Evolutionary conservation across 2,797 vertebrate genomes (phyloP), one percentile per base, ranked within the genome.

Genomic region (Passerculus sandwichensis): DNA sequence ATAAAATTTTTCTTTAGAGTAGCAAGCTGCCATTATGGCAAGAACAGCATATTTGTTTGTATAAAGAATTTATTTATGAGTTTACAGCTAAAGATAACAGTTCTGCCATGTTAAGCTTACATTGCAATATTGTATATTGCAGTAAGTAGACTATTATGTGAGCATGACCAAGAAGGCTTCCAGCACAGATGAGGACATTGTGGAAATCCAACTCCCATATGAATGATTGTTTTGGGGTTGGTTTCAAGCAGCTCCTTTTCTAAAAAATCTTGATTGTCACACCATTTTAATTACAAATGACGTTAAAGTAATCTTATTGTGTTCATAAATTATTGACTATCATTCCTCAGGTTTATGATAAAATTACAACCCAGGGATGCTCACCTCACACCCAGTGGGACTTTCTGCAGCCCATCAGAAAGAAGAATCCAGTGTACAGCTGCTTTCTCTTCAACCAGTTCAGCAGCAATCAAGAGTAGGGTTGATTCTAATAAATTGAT

Each of bases 31-130:
- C 77, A 84, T 62, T 85, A 72, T 72, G 40, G 82, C 79, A 84
- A 95, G 50, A 74, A 74, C 66, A 84, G 48, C n/a, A 71, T 25
- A 76, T 80, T 89, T 91, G 11, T 30, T 71, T 79, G 57, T 19
- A 85, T 82, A 93, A 94, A 84, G 36, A 92, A 66, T 10, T 81
- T 88, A 69, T 94, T 96, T 92, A 89, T 73, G 42, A 81, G 13
- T 94, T 94, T 92, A 82, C n/a, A 54, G 53, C 59, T 93, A 50
- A 93, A 94, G 66, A 83, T 66, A 95, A 75, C 26, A 69, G 29
- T 76, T 72, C 53, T 92, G 38, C 79, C 75, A 61, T 74, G 34
- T 92, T 62, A 93, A 57, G 85, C 6, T 10, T 84, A 67, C 9
- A 59, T 67, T 25, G 25, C 17, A 73, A 72, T 89, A 56, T 59